Base-by-base conservation (phyloP, 2,888 invertebrate species). In the Chloroclysta siterata region DNA sequence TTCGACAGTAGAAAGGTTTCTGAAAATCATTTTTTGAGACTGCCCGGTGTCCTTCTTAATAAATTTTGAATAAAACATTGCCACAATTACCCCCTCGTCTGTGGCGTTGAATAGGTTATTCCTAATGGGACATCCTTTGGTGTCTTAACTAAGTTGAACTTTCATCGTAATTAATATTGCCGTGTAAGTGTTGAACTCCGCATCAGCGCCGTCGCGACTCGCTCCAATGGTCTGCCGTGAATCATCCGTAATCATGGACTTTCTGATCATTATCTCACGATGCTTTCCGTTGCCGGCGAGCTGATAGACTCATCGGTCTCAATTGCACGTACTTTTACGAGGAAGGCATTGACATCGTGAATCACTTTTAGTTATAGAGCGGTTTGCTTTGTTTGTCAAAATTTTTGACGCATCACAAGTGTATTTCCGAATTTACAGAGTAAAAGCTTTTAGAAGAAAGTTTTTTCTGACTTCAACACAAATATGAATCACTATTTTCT, bases 221-320 rank as follows among this genome's bases (percentile, higher is more conserved):
- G 46, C 17, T 55, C 11, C 22, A 47, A 47, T 48, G 46, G 47
- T 10, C 39, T 17, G 58, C 41, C 57, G 60, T 65, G 61, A 65
- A 53, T 65, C 60, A 58, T 54, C 53, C 22, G 36, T 65, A 55
- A 65, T 65, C 47, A 57, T 46, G 36, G 52, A 61, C 65, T 65
- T 65, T 65, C 65, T 61, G 65, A 61, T 65, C 48, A 53, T 57
- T 65, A 65, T 60, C 53, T 65, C 60, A 56, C 60, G 47, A 42
- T 42, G 39, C 50, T 44, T 53, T 60, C 50, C 59, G 55, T 52
- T 58, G 22, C 46, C 47, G 52, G 14, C 39, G 39, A 60, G 53
- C 29, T 42, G 54, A 54, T 54, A 62, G 17, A 56, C 55, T 52
- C 56, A 52, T 52, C 61, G 61, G 22, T 42, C 56, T 52, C 52